phyloP scores from a whole-genome alignment of 2,113 vertebrate species.

The Aramus guarauna region DNA sequence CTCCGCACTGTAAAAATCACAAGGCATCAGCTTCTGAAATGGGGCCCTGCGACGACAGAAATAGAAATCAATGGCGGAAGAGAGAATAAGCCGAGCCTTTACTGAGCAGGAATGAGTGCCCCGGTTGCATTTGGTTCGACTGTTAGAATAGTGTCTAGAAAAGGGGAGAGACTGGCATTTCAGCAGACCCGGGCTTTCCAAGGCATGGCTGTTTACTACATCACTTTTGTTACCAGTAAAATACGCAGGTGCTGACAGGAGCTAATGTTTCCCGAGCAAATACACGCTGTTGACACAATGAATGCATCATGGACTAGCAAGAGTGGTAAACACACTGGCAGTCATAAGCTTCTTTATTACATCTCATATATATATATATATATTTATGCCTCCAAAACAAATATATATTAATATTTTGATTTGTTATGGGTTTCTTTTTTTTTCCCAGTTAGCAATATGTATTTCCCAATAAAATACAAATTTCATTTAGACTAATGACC shows the following conservation, averaged over 20 bases:
- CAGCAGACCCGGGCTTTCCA: neutral
- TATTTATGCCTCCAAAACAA: neutral
- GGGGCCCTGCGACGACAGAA: neutral
- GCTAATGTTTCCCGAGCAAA: conserved; percentile 27
- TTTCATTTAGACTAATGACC: neutral
- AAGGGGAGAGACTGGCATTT: neutral
- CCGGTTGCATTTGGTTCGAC: neutral
- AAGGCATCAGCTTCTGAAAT: neutral
- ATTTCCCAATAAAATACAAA: neutral
- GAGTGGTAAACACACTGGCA: neutral
- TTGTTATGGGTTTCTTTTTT: neutral
- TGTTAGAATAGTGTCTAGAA: neutral
- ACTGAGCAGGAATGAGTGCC: neutral
- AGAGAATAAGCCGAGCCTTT: neutral
- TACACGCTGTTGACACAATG: neutral
- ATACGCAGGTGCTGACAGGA: neutral
- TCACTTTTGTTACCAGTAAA: neutral
- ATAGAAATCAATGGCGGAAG: neutral
- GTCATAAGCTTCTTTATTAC: neutral
- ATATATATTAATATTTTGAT: neutral
- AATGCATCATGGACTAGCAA: neutral
- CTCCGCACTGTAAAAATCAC: neutral
- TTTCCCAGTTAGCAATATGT: neutral
- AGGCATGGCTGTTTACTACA: neutral
- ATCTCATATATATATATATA: rapidly evolving